Conservation (phyloP, 2,113 vertebrate species). For the Erythrocebus patas region DNA sequence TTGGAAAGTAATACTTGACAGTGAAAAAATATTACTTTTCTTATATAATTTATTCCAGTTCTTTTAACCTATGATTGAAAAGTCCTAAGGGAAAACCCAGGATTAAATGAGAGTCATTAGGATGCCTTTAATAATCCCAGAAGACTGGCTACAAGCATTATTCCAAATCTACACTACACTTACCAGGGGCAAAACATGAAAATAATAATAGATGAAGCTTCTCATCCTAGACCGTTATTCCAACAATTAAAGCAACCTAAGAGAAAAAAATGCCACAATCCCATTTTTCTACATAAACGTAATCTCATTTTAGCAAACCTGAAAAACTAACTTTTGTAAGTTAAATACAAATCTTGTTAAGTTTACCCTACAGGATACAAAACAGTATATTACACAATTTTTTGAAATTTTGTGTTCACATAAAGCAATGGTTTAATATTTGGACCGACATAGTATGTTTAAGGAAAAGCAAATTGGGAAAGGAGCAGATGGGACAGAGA, state of each 20-base stretch:
- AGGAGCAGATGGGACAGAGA: neutral
- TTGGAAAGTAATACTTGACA: neutral
- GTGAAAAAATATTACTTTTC: neutral
- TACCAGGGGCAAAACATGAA: neutral
- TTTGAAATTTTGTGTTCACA: neutral
- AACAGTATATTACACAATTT: neutral
- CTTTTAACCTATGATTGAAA: neutral
- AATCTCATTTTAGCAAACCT: neutral
- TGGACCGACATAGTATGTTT: neutral
- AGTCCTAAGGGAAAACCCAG: neutral
- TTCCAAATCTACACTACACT: neutral
- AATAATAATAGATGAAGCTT: neutral
- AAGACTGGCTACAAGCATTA: neutral
- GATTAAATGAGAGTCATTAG: neutral
- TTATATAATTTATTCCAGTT: neutral
- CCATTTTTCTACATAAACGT: neutral
- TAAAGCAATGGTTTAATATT: neutral
- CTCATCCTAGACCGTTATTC: neutral
- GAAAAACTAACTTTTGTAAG: neutral
- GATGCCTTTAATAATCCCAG: too few relatives aligned
- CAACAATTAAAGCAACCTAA: neutral
- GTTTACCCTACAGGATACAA: neutral
- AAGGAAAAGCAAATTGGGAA: neutral
- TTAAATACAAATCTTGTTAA: neutral
- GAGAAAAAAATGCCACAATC: neutral